Evolutionary conservation across 2,888 invertebrate genomes (phyloP).

Genomic region (Dolichomitus sp.): DNA sequence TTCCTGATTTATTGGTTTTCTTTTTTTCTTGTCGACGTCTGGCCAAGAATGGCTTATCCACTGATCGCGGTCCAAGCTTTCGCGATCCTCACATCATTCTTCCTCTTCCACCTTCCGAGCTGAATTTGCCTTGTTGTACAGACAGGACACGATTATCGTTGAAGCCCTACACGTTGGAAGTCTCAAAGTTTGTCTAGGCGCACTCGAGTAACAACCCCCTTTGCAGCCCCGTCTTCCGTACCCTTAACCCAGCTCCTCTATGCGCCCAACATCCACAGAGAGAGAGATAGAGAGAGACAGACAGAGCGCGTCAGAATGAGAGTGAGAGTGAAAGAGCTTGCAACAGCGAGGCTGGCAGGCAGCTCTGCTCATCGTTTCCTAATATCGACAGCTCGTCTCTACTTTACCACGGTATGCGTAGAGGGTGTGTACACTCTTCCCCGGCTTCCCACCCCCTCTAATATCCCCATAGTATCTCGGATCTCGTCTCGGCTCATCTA

Average conservation of each 20-base stretch:
- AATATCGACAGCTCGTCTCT: slow-evolving; percentile 82
- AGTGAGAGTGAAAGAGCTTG: slow-evolving; percentile 21
- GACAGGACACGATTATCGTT: slow-evolving; percentile 57
- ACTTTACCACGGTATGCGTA: slow-evolving; percentile 77
- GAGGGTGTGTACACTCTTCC: slow-evolving; percentile 18
- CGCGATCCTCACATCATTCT: slow-evolving; percentile 10
- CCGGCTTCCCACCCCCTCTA: slow-evolving; percentile 69
- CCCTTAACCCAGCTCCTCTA: slow-evolving; percentile 45
- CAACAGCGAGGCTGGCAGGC: slow-evolving; percentile 27
- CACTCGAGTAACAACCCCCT: slow-evolving; percentile 51
- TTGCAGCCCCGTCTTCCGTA: slow-evolving; percentile 36
- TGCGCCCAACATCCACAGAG: slow-evolving; percentile 30
- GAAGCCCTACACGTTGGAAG: slow-evolving; percentile 45
- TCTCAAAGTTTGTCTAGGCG: slow-evolving; percentile 53
- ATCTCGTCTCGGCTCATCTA: slow-evolving; percentile 74
- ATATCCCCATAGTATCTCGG: slow-evolving; percentile 83
- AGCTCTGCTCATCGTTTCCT: slow-evolving; percentile 63
- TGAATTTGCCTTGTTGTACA: slow-evolving; percentile 28
- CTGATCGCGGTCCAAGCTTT: neutral
- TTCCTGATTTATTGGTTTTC: neutral
- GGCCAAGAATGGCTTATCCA: slow-evolving; percentile 14
- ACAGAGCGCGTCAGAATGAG: neutral
- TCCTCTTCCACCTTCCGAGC: neutral
- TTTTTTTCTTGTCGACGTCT: neutral
- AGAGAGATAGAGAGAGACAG: neutral